phyloP scores from a whole-genome alignment of 1,140 invertebrate species.

The Temnothorax curvispinosus region DNA sequence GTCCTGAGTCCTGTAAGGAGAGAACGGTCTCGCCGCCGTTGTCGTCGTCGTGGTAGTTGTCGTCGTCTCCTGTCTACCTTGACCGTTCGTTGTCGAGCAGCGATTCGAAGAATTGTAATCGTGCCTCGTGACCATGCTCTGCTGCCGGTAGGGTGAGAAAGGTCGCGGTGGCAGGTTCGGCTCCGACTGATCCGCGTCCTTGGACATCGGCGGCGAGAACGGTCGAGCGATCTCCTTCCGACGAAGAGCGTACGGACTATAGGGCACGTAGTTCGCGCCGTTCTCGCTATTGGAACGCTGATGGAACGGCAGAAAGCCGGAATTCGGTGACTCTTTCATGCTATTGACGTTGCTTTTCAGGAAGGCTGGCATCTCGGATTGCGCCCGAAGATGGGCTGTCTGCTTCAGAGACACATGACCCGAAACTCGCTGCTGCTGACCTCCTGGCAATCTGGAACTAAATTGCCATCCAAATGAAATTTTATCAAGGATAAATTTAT shows the following conservation, averaged over 20 bases:
- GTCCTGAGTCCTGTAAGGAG: slow-evolving; percentile 73
- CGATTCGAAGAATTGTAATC: slow-evolving; percentile 69
- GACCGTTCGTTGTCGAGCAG: slow-evolving; percentile 74
- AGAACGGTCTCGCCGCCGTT: slow-evolving; percentile 70
- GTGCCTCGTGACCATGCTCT: slow-evolving; percentile 48
- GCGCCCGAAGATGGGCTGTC: slow-evolving; percentile 78
- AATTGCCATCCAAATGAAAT: slow-evolving; percentile 22
- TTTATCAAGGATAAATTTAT: not conserved
- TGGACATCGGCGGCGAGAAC: slow-evolving; percentile 77
- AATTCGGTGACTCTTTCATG: slow-evolving; percentile 77
- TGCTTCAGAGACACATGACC: slow-evolving; percentile 83
- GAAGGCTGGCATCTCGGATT: slow-evolving; percentile 78
- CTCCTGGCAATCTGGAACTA: slow-evolving; percentile 80
- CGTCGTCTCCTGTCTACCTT: slow-evolving; percentile 66
- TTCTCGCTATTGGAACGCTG: slow-evolving; percentile 81
- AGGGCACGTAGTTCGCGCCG: slow-evolving; percentile 80
- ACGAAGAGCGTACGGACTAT: slow-evolving; percentile 82
- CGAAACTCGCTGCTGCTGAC: slow-evolving; percentile 72
- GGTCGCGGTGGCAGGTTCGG: slow-evolving; percentile 70
- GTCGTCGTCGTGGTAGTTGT: not conserved
- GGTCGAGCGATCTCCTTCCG: slow-evolving; percentile 80
- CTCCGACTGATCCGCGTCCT: slow-evolving; percentile 68
- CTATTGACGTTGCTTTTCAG: slow-evolving; percentile 73
- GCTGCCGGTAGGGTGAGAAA: slow-evolving; percentile 76
- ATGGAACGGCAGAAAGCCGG: slow-evolving; percentile 76